Evolutionary conservation across 2,888 invertebrate genomes (phyloP), one percentile per base, ranked within the genome.

Genomic region (Maniola hyperantus): DNA sequence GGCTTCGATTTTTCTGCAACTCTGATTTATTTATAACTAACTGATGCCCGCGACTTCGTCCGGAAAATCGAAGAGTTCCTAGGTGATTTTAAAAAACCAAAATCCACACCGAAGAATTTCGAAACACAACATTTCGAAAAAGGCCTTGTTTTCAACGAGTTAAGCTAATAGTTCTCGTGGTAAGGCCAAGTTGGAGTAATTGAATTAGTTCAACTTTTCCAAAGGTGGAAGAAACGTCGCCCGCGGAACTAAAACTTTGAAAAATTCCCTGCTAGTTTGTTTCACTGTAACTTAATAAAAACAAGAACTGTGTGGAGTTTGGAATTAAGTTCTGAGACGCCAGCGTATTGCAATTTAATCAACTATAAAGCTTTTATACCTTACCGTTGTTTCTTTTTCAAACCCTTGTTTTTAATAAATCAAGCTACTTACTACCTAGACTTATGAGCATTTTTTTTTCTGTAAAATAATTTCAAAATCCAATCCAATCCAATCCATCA

Each of bases 221-320:
- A 80, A 82, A 84, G 87, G 88, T 85, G 42, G 57, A 81, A 78
- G 81, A 78, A 61, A 69, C 78, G 76, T 74, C 74, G 75, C 72
- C 72, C 77, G 74, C 55, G 55, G 65, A 69, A 67, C 69, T 67
- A 67, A 54, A 87, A 88, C 85, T 88, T 87, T 79, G 87, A 87
- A 89, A 88, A 89, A 90, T 86, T 88, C 83, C 81, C 76, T 68
- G 77, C 84, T 82, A 85, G 87, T 88, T 88, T 87, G 86, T 88
- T 86, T 88, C 83, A 85, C 80, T 78, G 85, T 89, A 90, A 90
- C 88, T 88, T 71, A 73, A 75, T 74, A 72, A 71, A 71, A 72
- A 73, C 73, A 20, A 4, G 46, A 46, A 61, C 50, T 60, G 60
- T 44, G 58, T n/a, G 74, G 72, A 86, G 83, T 86, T 84, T 77